phyloP scores from a whole-genome alignment of 2,888 invertebrate genomes.

The Macrosoma leucophasiata region DNA sequence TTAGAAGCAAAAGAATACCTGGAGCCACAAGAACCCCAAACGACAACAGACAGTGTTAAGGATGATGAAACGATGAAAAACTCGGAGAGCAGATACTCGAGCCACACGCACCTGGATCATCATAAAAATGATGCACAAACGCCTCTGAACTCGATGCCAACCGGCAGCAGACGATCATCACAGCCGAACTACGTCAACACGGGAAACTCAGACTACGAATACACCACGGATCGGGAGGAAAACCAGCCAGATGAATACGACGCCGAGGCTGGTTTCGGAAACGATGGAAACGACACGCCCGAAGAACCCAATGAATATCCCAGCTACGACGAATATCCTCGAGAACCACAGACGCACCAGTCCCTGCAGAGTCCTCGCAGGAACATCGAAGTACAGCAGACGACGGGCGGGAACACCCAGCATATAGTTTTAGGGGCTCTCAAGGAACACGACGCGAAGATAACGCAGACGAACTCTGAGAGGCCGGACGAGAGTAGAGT shows the following conservation, averaged over 20 bases:
- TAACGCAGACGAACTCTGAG: constrained; percentile 75
- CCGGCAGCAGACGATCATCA: constrained; percentile 53
- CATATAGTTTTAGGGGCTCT: constrained; percentile 77
- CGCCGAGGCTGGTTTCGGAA: constrained; percentile 49
- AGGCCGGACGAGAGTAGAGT: constrained; percentile 72
- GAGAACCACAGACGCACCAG: constrained; percentile 47
- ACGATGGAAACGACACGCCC: constrained; percentile 56
- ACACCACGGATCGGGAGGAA: constrained; percentile 55
- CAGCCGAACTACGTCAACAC: constrained; percentile 39
- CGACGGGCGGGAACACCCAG: constrained; percentile 76
- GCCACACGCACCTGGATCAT: constrained; percentile 57
- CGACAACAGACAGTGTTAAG: constrained; percentile 25
- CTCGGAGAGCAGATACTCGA: constrained; percentile 37
- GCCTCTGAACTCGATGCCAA: constrained; percentile 35
- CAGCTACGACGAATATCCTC: constrained; percentile 76
- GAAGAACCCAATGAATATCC: constrained; percentile 74
- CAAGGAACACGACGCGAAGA: constrained; percentile 75
- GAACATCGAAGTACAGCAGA: constrained; percentile 60
- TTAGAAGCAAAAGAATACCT: constrained; percentile 15
- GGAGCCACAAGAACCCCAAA: constrained; percentile 9
- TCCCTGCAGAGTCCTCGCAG: constrained; percentile 44
- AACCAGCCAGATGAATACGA: constrained; percentile 56
- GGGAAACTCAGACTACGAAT: constrained; percentile 48
- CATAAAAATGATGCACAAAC: constrained; percentile 37
- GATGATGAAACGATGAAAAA: constrained; percentile 36